Conservation (phyloP, 2,888 invertebrate species). For the Drosophila neotestacea region DNA sequence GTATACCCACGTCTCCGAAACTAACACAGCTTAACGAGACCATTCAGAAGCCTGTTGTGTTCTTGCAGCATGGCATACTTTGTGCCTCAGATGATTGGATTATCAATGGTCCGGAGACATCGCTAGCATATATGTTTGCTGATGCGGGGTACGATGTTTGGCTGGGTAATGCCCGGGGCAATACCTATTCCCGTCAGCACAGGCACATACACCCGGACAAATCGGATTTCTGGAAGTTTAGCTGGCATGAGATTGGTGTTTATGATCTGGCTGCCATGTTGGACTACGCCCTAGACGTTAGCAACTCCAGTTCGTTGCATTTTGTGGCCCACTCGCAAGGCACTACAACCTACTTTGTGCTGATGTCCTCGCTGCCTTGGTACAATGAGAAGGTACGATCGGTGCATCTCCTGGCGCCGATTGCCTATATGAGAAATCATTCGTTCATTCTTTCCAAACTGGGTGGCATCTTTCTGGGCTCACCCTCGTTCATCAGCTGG, state of each 20-base stretch:
- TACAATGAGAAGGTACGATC: constrained; percentile 89
- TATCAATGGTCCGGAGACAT: constrained; percentile 88
- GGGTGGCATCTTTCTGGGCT: constrained; percentile 84
- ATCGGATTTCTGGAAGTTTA: constrained; percentile 88
- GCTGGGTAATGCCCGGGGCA: constrained; percentile 92
- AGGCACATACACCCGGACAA: constrained; percentile 86
- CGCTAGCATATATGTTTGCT: constrained; percentile 86
- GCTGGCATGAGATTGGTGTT: constrained; percentile 90
- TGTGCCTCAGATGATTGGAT: constrained; percentile 91
- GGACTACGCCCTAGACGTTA: constrained; percentile 88
- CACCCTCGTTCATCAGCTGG: constrained; percentile 78
- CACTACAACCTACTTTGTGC: constrained; percentile 91
- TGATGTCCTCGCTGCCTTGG: constrained; percentile 89
- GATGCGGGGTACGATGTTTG: constrained; percentile 91
- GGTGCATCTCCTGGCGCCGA: constrained; percentile 90
- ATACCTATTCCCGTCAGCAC: constrained; percentile 87
- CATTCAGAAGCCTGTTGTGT: constrained; percentile 83
- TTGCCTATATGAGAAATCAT: constrained; percentile 87
- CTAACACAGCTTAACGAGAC: constrained; percentile 41
- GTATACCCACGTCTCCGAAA: constrained; percentile 82
- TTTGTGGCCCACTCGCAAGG: constrained; percentile 90
- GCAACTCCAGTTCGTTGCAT: constrained; percentile 88
- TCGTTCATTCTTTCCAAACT: constrained; percentile 85
- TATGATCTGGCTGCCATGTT: constrained; percentile 93
- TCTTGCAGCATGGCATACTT: constrained; percentile 90